phyloP scores from a whole-genome alignment of 64 coral and sea anemone species.

The Dendrophyllia cribrosa region DNA sequence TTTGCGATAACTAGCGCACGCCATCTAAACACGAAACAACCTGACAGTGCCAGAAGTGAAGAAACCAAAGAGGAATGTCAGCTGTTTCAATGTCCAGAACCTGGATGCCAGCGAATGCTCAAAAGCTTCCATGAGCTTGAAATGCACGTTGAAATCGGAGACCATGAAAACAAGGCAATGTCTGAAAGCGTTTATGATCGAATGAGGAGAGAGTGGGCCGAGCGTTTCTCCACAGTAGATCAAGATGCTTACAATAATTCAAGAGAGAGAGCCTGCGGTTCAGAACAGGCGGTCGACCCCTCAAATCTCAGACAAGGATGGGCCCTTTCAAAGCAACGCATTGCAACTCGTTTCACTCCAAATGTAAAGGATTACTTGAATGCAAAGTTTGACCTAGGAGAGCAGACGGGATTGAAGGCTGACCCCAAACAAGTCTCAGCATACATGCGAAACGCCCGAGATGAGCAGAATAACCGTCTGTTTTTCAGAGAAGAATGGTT shows the following conservation, averaged over 20 bases:
- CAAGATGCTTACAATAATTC: not conserved
- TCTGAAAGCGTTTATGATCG: not conserved
- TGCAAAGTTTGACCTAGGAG: not conserved
- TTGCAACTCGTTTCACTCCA: not conserved
- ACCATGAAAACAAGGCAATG: not conserved
- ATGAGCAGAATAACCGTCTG: conserved; percentile 16
- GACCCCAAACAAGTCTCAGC: conserved; percentile 25
- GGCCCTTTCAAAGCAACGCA: not conserved
- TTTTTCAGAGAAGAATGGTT: conserved; percentile 34
- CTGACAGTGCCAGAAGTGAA: not conserved
- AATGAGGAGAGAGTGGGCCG: not conserved
- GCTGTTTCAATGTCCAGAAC: conserved; percentile 24
- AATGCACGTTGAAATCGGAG: not conserved
- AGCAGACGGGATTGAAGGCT: conserved; percentile 8
- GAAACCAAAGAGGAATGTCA: not conserved
- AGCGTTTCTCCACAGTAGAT: not conserved
- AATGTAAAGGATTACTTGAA: conserved; percentile 2
- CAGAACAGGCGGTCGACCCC: not conserved
- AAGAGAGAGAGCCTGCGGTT: not conserved
- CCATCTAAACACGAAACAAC: not conserved
- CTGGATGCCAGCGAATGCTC: not conserved
- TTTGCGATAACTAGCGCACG: not conserved
- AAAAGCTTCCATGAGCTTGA: not conserved
- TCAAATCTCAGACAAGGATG: conserved; percentile 28
- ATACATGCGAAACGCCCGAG: conserved; percentile 22